phyloP scores from a whole-genome alignment of 2,113 vertebrate species.

The Dryoscopus gambensis region DNA sequence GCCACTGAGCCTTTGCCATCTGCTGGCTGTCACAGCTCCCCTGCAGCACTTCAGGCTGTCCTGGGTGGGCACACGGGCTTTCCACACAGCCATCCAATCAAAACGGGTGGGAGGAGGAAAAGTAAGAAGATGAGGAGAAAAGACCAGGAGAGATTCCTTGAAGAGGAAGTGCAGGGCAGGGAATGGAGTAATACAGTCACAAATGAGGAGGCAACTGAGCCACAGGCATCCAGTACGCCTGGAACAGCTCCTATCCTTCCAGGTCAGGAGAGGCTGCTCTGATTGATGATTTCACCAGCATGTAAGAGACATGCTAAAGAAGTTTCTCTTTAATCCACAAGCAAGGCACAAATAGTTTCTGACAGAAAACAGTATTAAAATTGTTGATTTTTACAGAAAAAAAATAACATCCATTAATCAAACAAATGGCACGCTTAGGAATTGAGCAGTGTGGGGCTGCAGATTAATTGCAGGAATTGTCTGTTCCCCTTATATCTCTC shows the following conservation, averaged over 20 bases:
- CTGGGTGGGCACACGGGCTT: fast-evolving
- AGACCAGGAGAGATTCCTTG: background rate
- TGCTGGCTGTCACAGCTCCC: fast-evolving
- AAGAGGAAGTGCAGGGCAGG: background rate
- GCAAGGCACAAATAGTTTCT: background rate
- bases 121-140: background rate
- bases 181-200: fast-evolving
- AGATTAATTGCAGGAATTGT: background rate
- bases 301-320: background rate
- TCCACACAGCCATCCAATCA: background rate
- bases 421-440: constrained; percentile 18
- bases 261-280: background rate
- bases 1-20: fast-evolving
- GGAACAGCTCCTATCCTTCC: background rate
- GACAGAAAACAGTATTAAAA: constrained; percentile 23
- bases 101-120: background rate
- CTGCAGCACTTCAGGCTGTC: background rate
- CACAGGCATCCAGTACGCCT: fast-evolving
- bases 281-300: background rate
- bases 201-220: fast-evolving
- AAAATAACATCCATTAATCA: constrained; percentile 30
- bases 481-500: background rate
- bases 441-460: background rate
- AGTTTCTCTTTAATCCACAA: constrained; percentile 3
- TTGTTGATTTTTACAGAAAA: constrained; percentile 14